Conservation (phyloP, 2,888 invertebrate genomes). For the Erebia epiphron region DNA sequence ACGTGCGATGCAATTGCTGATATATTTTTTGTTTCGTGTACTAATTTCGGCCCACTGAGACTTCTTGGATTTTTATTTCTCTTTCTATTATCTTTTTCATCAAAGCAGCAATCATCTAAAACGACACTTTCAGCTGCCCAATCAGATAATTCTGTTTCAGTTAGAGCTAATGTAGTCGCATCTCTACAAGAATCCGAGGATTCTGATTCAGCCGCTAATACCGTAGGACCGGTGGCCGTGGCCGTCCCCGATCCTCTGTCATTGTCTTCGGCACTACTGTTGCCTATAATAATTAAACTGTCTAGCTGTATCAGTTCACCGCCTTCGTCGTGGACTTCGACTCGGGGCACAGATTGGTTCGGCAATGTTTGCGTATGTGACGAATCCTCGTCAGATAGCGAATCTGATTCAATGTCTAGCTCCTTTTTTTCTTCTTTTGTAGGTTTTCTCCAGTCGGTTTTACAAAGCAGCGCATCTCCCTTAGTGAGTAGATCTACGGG, state of each 20-base stretch:
- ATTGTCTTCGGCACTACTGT: slow-evolving; percentile 53
- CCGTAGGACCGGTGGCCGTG: slow-evolving; percentile 67
- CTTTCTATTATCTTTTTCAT: slow-evolving; percentile 63
- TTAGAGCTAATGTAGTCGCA: slow-evolving; percentile 87
- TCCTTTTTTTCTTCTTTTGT: slow-evolving; percentile 64
- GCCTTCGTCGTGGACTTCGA: slow-evolving; percentile 88
- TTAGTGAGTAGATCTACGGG: slow-evolving; percentile 70
- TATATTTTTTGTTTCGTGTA: slow-evolving; percentile 72
- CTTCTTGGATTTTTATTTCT: slow-evolving; percentile 63
- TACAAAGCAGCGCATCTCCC: slow-evolving; percentile 59
- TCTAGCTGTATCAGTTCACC: slow-evolving; percentile 86
- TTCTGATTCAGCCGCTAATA: slow-evolving; percentile 70
- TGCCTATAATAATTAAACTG: slow-evolving; percentile 79
- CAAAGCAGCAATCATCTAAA: slow-evolving; percentile 87
- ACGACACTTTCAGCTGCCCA: slow-evolving; percentile 93
- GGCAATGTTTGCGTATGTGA: slow-evolving; percentile 68
- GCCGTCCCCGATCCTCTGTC: slow-evolving; percentile 60
- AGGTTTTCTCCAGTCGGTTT: slow-evolving; percentile 73
- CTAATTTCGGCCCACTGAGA: slow-evolving; percentile 64
- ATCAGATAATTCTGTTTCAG: slow-evolving; percentile 94
- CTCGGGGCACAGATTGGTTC: slow-evolving; percentile 84
- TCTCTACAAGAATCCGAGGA: slow-evolving; percentile 88
- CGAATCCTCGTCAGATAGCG: slow-evolving; percentile 69
- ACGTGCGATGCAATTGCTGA: slow-evolving; percentile 68
- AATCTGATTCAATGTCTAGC: slow-evolving; percentile 81